Base-by-base conservation (phyloP, 2,888 invertebrate species). In the Cistogaster globosa region DNA sequence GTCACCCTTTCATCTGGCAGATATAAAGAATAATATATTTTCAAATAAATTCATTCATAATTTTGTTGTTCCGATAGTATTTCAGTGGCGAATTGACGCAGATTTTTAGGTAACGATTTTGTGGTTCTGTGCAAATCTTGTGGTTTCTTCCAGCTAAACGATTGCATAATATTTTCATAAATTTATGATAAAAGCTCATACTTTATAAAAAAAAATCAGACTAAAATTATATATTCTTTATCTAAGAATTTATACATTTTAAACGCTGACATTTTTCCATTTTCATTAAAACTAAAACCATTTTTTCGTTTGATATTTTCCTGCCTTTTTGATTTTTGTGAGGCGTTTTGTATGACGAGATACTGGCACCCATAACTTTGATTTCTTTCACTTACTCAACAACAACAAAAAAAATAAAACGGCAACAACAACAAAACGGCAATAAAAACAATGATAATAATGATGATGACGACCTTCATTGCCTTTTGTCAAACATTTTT, bases 261-360 rank as follows among this genome's bases (percentile, higher is more conserved):
- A n/a, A 60, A 1, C 16, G 4, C 74, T 80, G 72, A n/a, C 20
- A 20, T 42, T 32, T 58, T 36, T 16, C 6, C 22, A 42, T 12
- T 18, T 22, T 2, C 16, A 65, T 36, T 51, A n/a, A 55, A 45
- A 65, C 53, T 55, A 48, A 63, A 75, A 74, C 1, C 45, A n/a
- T n/a, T 22, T 48, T 60, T 63, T 60, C 32, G n/a, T 8, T 7
- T 2, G 18, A 58, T 7, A 32, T 38, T 68, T 63, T 86, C 87
- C 84, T 90, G 91, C 90, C 91, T 91, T 91, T 91, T 91, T 91
- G 91, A 91, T 91, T 91, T 90, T 67, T 79, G 60, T 88, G 87
- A 91, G 91, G 91, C 91, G 90, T 90, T 90, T 89, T 62, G 88
- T 88, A 88, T 90, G 90, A 90, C 90, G 90, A 88, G 90, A 91